Percentiles rank a stretch among this genome's conserved stretches.
phyloP scores from a whole-genome alignment of 2,113 vertebrate species.

The Acrocephalus arundinaceus region DNA sequence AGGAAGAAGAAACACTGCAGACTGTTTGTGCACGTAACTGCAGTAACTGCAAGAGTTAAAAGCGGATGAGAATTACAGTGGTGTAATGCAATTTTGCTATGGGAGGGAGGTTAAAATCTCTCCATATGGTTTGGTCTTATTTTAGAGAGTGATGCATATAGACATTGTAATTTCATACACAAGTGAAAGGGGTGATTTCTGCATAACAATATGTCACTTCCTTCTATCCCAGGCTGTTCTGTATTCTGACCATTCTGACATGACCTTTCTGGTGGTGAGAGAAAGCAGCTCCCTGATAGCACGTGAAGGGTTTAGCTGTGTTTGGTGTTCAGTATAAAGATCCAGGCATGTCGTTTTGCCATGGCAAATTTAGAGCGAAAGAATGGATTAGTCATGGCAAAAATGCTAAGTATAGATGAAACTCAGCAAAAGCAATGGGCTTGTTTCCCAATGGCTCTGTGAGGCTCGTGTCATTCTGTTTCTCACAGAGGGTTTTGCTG shows the following conservation, averaged over 20 bases:
- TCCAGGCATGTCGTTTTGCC: background rate
- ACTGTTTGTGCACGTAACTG: background rate
- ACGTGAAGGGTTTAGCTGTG: background rate
- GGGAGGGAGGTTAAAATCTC: background rate
- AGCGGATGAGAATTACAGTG: background rate
- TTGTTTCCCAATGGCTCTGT: background rate
- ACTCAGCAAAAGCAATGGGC: background rate
- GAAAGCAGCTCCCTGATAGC: background rate
- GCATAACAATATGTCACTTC: constrained; percentile 9
- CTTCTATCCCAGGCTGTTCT: background rate
- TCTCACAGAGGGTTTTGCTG: background rate
- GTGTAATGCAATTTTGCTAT: background rate
- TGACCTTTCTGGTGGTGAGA: constrained; percentile 47
- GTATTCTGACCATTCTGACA: constrained; percentile 16
- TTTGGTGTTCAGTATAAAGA: constrained; percentile 12
- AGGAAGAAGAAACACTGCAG: background rate
- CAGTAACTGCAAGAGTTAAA: background rate
- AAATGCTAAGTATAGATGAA: constrained; percentile 14
- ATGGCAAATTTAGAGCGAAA: constrained; percentile 20
- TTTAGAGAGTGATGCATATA: constrained; percentile 19
- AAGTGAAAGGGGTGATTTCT: constrained; percentile 25
- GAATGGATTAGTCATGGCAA: constrained; percentile 51
- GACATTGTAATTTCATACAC: background rate
- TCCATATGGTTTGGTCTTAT: constrained; percentile 35
- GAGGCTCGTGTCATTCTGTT: background rate